phyloP scores from a whole-genome alignment of 2,797 vertebrate genomes.

The Poecilia velifera region DNA sequence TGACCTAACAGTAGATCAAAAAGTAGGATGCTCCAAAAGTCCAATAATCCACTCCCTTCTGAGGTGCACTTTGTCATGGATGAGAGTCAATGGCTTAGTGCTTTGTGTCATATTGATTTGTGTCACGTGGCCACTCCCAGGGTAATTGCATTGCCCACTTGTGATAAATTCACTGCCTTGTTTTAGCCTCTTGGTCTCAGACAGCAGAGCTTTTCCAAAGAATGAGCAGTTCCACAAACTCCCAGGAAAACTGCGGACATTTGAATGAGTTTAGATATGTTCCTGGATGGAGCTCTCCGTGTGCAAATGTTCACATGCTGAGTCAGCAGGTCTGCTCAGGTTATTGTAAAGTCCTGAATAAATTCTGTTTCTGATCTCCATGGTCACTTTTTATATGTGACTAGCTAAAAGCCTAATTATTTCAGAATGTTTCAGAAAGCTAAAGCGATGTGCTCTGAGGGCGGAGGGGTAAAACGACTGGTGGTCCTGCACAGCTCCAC shows the following conservation, averaged over 20 bases:
- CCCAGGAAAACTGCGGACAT: conserved; percentile 31
- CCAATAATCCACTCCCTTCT: conserved; percentile 76
- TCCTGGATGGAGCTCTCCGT: neutral
- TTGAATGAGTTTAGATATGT: neutral
- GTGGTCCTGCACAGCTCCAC: neutral
- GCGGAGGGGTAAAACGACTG: neutral
- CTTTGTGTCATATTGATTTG: conserved; percentile 83
- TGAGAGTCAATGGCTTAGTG: conserved; percentile 72
- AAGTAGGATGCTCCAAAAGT: conserved; percentile 62
- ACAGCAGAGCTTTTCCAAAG: conserved; percentile 38
- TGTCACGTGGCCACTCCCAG: conserved; percentile 70
- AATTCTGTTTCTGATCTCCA: neutral
- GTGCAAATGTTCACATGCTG: neutral
- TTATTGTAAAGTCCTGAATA: neutral
- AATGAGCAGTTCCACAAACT: conserved; percentile 48
- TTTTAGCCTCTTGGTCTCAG: conserved; percentile 53
- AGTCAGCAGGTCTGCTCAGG: neutral
- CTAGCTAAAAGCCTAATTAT: neutral
- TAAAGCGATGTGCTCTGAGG: neutral
- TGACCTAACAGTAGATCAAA: conserved; percentile 79
- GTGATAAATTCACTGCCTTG: conserved; percentile 80
- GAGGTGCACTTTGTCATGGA: conserved; percentile 74
- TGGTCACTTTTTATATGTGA: neutral
- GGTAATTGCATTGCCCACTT: conserved; percentile 78
- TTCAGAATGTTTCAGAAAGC: neutral